Evolutionary conservation across 2,797 vertebrate genomes (phyloP).

Genomic region (Anabacerthia variegaticeps): DNA sequence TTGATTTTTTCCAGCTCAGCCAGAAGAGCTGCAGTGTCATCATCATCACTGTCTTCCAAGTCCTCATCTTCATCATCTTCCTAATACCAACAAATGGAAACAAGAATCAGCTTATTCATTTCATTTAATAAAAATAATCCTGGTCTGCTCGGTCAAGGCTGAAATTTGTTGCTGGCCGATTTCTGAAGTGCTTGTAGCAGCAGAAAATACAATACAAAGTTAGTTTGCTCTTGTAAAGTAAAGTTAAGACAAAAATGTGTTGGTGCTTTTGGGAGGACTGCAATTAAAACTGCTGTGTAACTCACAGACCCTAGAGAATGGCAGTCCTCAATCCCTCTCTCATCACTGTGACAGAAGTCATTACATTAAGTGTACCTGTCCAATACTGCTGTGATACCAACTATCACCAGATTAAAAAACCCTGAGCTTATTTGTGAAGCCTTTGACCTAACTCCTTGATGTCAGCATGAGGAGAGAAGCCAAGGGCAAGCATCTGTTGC

Average conservation of each 20-base stretch:
- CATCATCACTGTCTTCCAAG: constrained; percentile 92
- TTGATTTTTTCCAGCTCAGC: constrained; percentile 98
- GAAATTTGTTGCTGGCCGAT: neutral
- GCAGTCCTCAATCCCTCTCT: neutral
- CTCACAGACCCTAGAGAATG: neutral
- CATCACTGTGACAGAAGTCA: neutral
- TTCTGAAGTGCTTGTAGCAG: neutral
- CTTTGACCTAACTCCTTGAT: neutral
- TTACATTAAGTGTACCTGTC: neutral
- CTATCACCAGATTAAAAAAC: neutral
- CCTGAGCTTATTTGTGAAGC: neutral
- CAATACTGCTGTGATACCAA: neutral
- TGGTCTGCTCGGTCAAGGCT: neutral
- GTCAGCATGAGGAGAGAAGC: neutral
- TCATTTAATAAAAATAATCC: neutral
- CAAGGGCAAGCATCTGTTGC: neutral
- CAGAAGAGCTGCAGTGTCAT: constrained; percentile 95
- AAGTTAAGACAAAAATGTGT: neutral
- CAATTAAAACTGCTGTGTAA: neutral
- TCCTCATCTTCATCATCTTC: constrained; percentile 89
- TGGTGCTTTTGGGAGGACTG: neutral
- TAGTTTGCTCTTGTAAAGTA: neutral
- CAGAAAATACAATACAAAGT: neutral
- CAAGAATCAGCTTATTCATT: neutral
- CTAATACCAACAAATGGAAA: constrained; percentile 24